Base-by-base conservation (phyloP, 2,888 invertebrate species). In the Sceliomorpha sp. region DNA sequence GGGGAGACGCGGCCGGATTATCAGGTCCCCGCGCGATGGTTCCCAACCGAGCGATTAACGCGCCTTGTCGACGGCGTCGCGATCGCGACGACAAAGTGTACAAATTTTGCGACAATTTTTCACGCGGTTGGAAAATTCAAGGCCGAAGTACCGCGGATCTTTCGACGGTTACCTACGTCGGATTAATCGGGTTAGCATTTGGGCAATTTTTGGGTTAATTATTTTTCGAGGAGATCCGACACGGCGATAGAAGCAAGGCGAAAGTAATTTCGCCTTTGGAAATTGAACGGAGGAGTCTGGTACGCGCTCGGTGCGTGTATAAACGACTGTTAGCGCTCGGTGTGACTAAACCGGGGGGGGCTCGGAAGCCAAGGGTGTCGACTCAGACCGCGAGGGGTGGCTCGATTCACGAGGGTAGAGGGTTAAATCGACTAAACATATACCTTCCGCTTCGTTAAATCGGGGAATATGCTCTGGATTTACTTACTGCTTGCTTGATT, bases 391-490 rank as follows among this genome's bases (percentile, higher is more conserved):
- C 75, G 74, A 79, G 77, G 83, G 82, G 76, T 77, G 67, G 68
- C 69, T 71, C 64, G 75, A 58, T 48, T 40, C 44, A 32, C 51
- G 44, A 63, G 66, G 72, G 66, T 66, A 59, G 66, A 53, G 45
- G 72, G 75, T 78, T 84, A 85, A 85, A 87, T 85, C 85, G 83
- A 81, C 81, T 80, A 81, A 85, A 83, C 81, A 78, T 81, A 81
- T 83, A 84, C 82, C 82, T 87, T 85, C 81, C 87, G 84, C 80
- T 86, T 83, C 83, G 86, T 85, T 87, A 79, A 83, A 82, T 73
- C 77, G 63, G 56, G 74, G 82, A 87, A 87, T 87, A 87, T 87
- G 87, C 82, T 87, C 86, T 85, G 78, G 82, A 87, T 85, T 85
- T 76, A 81, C 78, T 83, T 64, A 68, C 48, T 48, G 60, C 60